Percentiles rank a stretch among this genome's conserved stretches.
Conservation (phyloP, 2,888 invertebrate genomes). For the Melanargia galathea region DNA sequence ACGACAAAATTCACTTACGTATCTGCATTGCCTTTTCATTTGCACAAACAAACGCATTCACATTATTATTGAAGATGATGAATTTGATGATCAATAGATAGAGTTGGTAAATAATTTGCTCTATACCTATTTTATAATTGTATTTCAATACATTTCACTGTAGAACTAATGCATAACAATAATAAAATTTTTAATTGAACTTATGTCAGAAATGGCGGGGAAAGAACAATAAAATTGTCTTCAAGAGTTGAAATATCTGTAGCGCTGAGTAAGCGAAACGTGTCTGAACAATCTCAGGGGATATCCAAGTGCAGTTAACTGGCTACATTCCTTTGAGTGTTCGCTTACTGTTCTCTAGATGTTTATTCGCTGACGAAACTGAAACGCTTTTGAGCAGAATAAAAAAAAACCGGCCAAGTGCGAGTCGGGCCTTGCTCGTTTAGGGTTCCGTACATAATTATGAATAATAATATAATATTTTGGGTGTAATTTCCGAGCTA, state of each 20-base stretch:
- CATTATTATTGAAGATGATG: conserved; percentile 67
- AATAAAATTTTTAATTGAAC: not conserved
- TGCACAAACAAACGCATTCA: conserved; percentile 66
- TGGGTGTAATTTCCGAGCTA: no score
- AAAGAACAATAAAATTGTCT: conserved; percentile 70
- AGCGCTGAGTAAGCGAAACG: conserved; percentile 69
- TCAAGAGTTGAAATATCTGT: conserved; percentile 63
- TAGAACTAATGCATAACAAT: no score
- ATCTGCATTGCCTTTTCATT: not conserved
- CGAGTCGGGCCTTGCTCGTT: no score
- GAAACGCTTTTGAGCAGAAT: conserved; percentile 2
- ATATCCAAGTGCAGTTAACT: conserved; percentile 61
- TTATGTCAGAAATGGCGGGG: conserved; percentile 30
- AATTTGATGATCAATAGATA: not conserved
- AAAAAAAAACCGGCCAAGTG: no score
- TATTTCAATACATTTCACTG: no score
- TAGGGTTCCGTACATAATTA: no score
- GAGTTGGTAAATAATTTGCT: not conserved
- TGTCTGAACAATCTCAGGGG: conserved; percentile 63
- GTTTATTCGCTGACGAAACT: conserved; percentile 45
- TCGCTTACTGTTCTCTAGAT: conserved; percentile 54
- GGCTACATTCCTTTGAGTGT: conserved; percentile 61
- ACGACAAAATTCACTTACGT: conserved; percentile 12
- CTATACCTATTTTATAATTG: no score
- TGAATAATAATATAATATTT: no score